Evolutionary conservation across 23 tunicate species (phyloP).

Genomic region (Pegea sp.): DNA sequence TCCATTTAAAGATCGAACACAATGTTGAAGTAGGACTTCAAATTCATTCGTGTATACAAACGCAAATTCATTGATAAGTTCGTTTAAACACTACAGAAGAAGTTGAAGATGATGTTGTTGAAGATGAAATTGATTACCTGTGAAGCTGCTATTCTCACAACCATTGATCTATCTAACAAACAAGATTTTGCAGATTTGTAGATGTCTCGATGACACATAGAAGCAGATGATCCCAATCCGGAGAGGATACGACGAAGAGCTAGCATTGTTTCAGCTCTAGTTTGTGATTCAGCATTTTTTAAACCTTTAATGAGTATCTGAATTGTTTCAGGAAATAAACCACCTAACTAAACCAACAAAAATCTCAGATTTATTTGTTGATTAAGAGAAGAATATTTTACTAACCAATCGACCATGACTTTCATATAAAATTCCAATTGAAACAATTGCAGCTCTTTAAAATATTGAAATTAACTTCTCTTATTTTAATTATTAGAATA

Average conservation of each 20-base stretch:
- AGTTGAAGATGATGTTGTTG: neutral
- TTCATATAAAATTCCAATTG: constrained; percentile 62
- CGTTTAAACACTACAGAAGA: constrained; percentile 45
- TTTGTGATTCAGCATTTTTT: constrained; percentile 95
- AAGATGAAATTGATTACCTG: constrained; percentile 18
- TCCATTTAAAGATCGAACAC: constrained; percentile 55
- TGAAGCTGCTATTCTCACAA: constrained; percentile 68
- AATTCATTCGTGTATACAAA: constrained; percentile 62
- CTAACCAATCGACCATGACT: constrained; percentile 79
- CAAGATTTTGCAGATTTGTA: constrained; percentile 58
- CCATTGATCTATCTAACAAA: constrained; percentile 51
- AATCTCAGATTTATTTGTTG: neutral
- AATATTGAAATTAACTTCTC: neutral
- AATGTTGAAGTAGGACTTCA: constrained; percentile 71
- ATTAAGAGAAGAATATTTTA: too few species aligned
- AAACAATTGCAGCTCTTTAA: constrained; percentile 60
- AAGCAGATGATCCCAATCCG: constrained; percentile 69
- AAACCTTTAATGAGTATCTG: constrained; percentile 54
- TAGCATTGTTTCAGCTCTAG: constrained; percentile 68
- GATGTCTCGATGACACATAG: constrained; percentile 83
- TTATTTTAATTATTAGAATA: neutral
- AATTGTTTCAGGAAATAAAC: constrained; percentile 53
- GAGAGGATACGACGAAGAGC: constrained; percentile 31
- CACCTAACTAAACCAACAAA: constrained; percentile 43
- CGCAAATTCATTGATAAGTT: constrained; percentile 34